Percentiles rank a stretch among this genome's conserved stretches.
Conservation (phyloP, 2,888 invertebrate genomes). For the Danaus chrysippus region DNA sequence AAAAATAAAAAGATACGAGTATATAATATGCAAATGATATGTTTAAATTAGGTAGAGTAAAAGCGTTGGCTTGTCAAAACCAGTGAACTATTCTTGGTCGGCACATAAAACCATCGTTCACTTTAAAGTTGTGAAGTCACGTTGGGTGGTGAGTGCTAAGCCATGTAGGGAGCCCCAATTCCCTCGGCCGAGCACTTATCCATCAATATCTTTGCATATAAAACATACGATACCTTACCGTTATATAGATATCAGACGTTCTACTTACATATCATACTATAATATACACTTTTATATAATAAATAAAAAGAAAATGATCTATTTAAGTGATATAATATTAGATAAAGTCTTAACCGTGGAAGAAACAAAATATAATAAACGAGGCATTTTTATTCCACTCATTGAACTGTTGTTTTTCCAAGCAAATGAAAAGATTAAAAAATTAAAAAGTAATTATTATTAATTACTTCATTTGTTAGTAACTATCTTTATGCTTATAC, state of each 20-base stretch:
- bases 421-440: too few species aligned
- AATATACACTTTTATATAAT: neutral
- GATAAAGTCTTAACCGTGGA: too few species aligned
- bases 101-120: conserved; percentile 35
- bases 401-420: too few species aligned
- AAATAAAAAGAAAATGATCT: neutral
- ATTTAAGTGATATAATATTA: too few species aligned
- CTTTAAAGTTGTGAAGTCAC: conserved; percentile 53
- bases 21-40: neutral
- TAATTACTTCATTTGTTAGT: too few species aligned
- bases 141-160: conserved; percentile 75
- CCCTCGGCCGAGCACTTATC: conserved; percentile 70
- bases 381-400: too few species aligned
- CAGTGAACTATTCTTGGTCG: conserved; percentile 29
- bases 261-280: neutral
- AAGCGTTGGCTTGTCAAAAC: conserved; percentile 32
- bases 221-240: conserved; percentile 12
- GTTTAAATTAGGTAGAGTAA: conserved; percentile 16
- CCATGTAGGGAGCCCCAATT: conserved; percentile 73
- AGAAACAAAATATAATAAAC: too few species aligned
- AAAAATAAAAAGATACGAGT: too few species aligned
- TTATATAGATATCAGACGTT: neutral
- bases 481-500: too few species aligned
- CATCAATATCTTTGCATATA: conserved; percentile 79
- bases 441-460: too few species aligned